Evolutionary conservation across 1,140 invertebrate genomes (phyloP).

Genomic region (Stratiolaelaps scimitus): DNA sequence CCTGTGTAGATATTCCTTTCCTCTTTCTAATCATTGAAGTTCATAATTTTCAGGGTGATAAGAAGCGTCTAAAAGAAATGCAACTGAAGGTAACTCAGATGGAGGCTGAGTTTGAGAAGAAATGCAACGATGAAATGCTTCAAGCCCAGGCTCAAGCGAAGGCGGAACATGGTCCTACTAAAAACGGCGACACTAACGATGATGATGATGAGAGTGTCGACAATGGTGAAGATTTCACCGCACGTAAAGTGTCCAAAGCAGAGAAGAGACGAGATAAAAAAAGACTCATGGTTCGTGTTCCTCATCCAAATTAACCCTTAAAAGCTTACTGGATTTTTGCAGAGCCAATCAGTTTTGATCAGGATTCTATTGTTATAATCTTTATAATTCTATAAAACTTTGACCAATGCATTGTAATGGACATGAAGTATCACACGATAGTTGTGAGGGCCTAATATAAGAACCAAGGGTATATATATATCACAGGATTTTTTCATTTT

Average conservation of each 20-base stretch:
- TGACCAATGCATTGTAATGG: no score
- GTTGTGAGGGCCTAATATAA: no score
- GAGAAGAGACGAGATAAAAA: conserved; percentile 19
- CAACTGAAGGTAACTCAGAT: background rate
- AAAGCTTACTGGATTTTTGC: no score
- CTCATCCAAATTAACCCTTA: no score
- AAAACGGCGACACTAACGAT: background rate
- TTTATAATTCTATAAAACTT: no score
- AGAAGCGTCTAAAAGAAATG: conserved; percentile 24
- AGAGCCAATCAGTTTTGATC: no score
- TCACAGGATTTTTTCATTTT: background rate
- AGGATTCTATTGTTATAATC: no score
- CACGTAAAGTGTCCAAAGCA: conserved; percentile 5
- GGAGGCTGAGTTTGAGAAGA: conserved; percentile 15
- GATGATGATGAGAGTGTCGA: background rate
- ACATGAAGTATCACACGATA: no score
- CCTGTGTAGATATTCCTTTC: no score
- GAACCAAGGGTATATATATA: no score
- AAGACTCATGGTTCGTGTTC: background rate
- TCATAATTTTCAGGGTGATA: conserved; percentile 4
- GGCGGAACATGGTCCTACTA: background rate
- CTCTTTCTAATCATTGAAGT: background rate
- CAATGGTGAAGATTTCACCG: background rate
- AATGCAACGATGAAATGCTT: background rate
- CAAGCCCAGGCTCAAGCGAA: no score